Evolutionary conservation across 2,888 invertebrate species (phyloP), one percentile per base, ranked within the genome.

Genomic region (Caenorhabditis macrosperma): DNA sequence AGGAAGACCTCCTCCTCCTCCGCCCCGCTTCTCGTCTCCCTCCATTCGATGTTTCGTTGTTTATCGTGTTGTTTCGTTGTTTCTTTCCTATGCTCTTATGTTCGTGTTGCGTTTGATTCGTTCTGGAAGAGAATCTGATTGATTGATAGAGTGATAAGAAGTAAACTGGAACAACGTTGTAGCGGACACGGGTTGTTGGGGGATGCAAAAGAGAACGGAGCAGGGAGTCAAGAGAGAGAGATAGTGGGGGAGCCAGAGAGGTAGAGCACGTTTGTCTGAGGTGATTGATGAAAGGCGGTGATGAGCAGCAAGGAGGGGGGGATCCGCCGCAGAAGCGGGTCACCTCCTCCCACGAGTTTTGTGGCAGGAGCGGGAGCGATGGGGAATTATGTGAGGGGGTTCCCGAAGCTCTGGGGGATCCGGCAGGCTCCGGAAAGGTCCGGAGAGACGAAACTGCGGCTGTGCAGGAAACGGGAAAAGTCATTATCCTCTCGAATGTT

Each of bases 1-100:
- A 20, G 66, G 66, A 44, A 54, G 64, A 41, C 71, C 66, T 55
- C 54, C 55, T 17, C 41, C 74, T 33, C 71, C 66, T 55, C 54
- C 55, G 17, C 41, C 74, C 41, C 66, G 64, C 74, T 74, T 74
- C 64, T 74, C 74, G 64, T 74, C 64, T 64, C 74, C 74, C 74
- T 74, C 74, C 74, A 74, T 74, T 28, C 38, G 26, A 24, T n/a
- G 17, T 68, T 38, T 28, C 7, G 7, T 44, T 69, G 30, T 52
- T 69, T 41, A 15, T 72, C 63, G 71, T 63, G 24, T 44, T 41
- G 30, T 55, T 48, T 57, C 46, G 10, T 52, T 41, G 28, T 38
- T 67, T 24, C 46, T 63, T 28, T 50, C n/a, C 44, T 35, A 44
- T 44, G 17, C 26, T 54, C 33, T 33, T 59, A n/a, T n/a, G 35